Conservation (phyloP, 2,797 vertebrate species). For the Ambastaia sidthimunki region DNA sequence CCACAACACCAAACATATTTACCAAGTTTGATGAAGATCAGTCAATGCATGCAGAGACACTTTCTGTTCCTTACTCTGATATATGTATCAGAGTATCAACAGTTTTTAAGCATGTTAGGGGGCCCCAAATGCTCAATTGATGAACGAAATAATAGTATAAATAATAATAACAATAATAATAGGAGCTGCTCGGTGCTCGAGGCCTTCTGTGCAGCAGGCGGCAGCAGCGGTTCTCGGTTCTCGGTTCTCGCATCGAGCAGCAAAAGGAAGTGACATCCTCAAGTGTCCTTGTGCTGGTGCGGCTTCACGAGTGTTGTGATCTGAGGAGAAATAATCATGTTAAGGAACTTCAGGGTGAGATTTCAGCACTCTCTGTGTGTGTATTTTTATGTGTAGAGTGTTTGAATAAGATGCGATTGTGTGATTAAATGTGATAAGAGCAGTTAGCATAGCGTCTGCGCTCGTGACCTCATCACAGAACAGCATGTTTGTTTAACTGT, state of each 20-base stretch:
- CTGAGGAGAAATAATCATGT: conserved; percentile 60
- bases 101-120: no score
- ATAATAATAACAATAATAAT: no score
- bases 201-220: background rate
- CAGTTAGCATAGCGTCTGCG: conserved; percentile 11
- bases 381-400: background rate
- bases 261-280: conserved; percentile 26
- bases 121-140: no score
- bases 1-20: no score
- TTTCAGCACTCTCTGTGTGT: background rate
- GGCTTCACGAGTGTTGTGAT: background rate
- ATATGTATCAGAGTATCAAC: no score
- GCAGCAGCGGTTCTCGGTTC: background rate
- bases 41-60: no score
- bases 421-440: no score
- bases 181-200: no score
- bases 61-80: no score
- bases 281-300: conserved; percentile 63
- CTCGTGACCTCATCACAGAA: conserved; percentile 14
- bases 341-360: conserved; percentile 64
- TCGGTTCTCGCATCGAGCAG: background rate
- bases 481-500: background rate
- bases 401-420: background rate
- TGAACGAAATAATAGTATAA: no score
- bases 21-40: no score